Evolutionary conservation across 1,140 invertebrate genomes (phyloP).

Genomic region (Hirudo medicinalis): DNA sequence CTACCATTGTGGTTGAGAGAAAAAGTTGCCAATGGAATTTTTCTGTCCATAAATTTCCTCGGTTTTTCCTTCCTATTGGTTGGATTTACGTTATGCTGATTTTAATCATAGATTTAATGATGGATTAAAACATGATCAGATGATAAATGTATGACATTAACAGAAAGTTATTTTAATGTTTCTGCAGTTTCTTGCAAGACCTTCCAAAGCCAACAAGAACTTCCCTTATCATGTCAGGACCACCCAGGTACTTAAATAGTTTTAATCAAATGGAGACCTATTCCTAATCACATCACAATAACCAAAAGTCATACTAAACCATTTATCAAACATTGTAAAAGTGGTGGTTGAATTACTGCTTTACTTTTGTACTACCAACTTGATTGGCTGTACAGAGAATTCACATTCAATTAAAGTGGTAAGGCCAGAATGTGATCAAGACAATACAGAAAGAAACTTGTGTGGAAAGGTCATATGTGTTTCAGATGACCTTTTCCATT

Average conservation of each 20-base stretch:
- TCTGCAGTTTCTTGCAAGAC: constrained; percentile 60
- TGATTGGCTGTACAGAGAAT: too few relatives aligned
- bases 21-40: constrained; percentile 65
- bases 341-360: too few relatives aligned
- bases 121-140: not conserved
- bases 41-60: constrained; percentile 57
- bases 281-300: not conserved
- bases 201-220: constrained; percentile 64
- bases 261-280: not conserved
- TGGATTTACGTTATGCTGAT: not conserved
- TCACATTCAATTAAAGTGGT: too few relatives aligned
- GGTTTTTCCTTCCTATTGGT: constrained; percentile 67
- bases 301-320: too few relatives aligned
- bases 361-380: too few relatives aligned
- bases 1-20: constrained; percentile 77
- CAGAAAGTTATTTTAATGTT: constrained; percentile 21
- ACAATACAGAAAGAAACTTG: too few relatives aligned
- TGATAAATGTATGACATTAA: constrained; percentile 13
- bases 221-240: constrained; percentile 75
- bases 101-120: not conserved
- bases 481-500: too few relatives aligned
- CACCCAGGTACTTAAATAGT: constrained; percentile 48
- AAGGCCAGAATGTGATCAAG: too few relatives aligned
- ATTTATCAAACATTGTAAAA: too few relatives aligned
- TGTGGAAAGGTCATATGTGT: too few relatives aligned